A percentile compares a stretch with the other conserved stretches of the same genome.
phyloP scores from a whole-genome alignment of 1,140 invertebrate species.

The Magallana angulata region DNA sequence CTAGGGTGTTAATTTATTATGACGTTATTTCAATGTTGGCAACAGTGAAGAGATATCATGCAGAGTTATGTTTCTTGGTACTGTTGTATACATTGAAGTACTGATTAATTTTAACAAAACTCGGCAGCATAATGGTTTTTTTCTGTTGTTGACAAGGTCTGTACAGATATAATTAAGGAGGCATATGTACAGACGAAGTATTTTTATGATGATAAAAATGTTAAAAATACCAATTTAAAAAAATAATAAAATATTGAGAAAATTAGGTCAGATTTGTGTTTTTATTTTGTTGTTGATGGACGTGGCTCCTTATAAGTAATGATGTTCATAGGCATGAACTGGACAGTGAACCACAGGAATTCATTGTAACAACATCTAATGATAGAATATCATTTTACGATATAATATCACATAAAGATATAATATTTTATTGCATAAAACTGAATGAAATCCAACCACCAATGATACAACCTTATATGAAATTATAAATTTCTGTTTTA shows the following conservation, averaged over 20 bases:
- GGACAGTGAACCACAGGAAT: no score
- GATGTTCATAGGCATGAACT: no score
- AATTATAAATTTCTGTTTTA: no score
- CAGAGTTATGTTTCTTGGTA: background rate
- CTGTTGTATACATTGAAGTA: background rate
- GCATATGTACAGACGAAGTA: constrained; percentile 18
- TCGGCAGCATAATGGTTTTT: constrained; percentile 1
- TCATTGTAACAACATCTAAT: no score
- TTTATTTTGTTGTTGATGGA: background rate
- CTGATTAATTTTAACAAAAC: constrained; percentile 31
- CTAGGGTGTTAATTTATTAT: constrained; percentile 25
- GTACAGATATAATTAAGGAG: background rate
- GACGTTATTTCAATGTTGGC: constrained; percentile 20
- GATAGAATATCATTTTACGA: no score
- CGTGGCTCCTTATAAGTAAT: background rate
- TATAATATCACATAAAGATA: no score
- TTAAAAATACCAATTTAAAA: constrained; percentile 24
- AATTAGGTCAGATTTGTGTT: background rate
- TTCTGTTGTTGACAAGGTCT: background rate
- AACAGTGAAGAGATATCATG: background rate
- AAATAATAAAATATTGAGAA: constrained; percentile 35
- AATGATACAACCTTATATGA: no score
- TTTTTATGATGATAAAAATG: constrained; percentile 36
- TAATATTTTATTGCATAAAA: no score
- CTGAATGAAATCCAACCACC: no score